Conservation (phyloP, 2,113 vertebrate species). For the Ochotona curzoniae region DNA sequence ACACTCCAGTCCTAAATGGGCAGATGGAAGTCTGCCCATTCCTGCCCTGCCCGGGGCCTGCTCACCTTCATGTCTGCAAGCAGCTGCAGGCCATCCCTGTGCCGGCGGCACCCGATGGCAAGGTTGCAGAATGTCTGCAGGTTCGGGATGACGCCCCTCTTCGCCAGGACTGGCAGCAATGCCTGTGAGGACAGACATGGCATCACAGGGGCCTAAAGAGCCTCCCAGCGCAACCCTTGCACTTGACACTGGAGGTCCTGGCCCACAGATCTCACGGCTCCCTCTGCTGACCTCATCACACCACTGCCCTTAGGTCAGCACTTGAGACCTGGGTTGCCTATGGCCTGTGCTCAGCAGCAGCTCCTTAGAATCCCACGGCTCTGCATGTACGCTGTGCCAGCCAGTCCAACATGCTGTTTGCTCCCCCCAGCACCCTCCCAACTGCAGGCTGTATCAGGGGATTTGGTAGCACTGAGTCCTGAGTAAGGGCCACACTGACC, state of each 20-base stretch:
- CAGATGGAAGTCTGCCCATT: too few species aligned
- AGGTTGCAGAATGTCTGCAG: slow-evolving; percentile 92
- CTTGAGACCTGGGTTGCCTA: neutral
- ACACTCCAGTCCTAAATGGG: too few species aligned
- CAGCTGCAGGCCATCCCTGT: slow-evolving; percentile 91
- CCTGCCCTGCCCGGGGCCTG: neutral
- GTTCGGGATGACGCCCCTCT: slow-evolving; percentile 87
- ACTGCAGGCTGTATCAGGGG: neutral
- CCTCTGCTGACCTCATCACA: neutral
- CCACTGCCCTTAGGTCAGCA: neutral
- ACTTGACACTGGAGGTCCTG: neutral
- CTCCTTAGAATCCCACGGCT: neutral
- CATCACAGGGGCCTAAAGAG: neutral
- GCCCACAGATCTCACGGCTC: neutral
- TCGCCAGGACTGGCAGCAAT: slow-evolving; percentile 87
- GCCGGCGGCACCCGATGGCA: slow-evolving; percentile 90
- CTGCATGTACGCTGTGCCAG: neutral
- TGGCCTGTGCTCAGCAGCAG: neutral
- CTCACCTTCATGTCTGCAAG: slow-evolving; percentile 94
- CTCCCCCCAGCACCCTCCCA: neutral
- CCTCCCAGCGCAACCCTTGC: neutral
- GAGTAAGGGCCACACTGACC: too few species aligned
- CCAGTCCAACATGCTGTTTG: too few species aligned
- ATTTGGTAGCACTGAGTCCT: too few species aligned
- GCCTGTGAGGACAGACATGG: slow-evolving; percentile 83